phyloP scores from a whole-genome alignment of 2,888 invertebrate genomes.

The Sesia bembeciformis region DNA sequence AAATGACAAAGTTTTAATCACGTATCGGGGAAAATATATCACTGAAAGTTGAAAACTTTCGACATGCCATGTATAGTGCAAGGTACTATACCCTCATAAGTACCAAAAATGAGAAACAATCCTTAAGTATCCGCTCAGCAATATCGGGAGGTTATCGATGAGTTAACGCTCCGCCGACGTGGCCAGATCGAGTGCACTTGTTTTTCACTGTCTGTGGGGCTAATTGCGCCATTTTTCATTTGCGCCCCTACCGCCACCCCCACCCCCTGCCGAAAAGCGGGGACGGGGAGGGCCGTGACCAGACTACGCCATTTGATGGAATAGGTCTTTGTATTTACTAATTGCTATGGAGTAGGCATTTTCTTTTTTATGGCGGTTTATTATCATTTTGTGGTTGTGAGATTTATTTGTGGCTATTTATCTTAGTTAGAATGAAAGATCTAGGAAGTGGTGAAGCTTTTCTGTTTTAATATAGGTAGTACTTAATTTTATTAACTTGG shows the following conservation, averaged over 20 bases:
- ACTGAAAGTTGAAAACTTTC: no score
- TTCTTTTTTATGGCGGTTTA: not conserved
- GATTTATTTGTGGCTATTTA: no score
- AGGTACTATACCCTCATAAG: no score
- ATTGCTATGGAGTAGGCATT: not conserved
- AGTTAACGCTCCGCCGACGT: conserved; percentile 24
- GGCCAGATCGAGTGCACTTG: conserved; percentile 67
- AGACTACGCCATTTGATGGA: not conserved
- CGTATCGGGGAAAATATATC: no score
- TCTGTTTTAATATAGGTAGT: no score
- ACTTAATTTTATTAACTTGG: no score
- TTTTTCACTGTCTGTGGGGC: conserved; percentile 71
- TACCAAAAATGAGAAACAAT: no score
- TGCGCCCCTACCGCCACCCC: conserved; percentile 32
- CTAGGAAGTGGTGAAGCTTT: no score
- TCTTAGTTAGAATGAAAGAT: no score
- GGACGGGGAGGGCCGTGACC: not conserved
- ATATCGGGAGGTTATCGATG: conserved; percentile 38
- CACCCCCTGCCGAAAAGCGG: not conserved
- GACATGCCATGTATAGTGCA: no score
- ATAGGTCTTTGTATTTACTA: not conserved
- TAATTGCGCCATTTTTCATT: conserved; percentile 72
- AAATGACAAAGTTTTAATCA: no score
- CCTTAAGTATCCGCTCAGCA: conserved; percentile 3
- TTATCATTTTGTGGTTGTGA: no score